Evolutionary conservation across 1,140 invertebrate genomes (phyloP), one percentile per base, ranked within the genome.

Genomic region (Globodera ellingtonae): DNA sequence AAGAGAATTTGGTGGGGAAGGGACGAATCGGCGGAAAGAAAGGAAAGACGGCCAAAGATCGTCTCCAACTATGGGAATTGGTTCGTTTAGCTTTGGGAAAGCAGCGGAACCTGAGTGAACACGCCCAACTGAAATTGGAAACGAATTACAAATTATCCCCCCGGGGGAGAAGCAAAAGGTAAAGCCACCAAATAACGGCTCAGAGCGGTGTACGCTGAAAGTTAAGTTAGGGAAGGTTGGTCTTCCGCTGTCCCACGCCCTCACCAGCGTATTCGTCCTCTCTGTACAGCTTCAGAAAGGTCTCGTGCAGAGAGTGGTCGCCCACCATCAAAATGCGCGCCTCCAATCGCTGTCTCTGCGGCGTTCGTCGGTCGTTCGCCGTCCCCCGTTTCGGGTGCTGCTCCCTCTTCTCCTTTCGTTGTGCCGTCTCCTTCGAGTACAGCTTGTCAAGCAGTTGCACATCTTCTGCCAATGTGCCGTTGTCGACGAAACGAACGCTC

Each of bases 281-380:
- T 7, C 72, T 48, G 24, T 80, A 72, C 6, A 80, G 24, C 21
- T 56, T 67, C 65, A 80, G 10, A 69, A 80, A 80, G 50, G 50
- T 65, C 70, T 80, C 79, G 70, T 73, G 74, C n/a, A 80, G 71
- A 4, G 79, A 80, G 56, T 80, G 79, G 35, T 80, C 79, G 18
- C 52, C 79, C 21, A 80, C 73, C 50, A 80, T 10, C 48, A 80
- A 59, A 44, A 80, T 66, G 44, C 72, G 47, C 35, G 62, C 24
- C 24, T 75, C 65, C 50, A 79, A 72, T 8, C 35, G 44, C 44
- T 18, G 35, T 35, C 35, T 35, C 35, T 35, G 35, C 35, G 35
- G 35, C 35, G 35, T 35, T 35, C 3, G 35, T 35, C 35, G 35
- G 35, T 35, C 35, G 35, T 35, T 35, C 35, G 35, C 3, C 35